phyloP scores from a whole-genome alignment of 2,113 vertebrate genomes.

The Cottus gobio region DNA sequence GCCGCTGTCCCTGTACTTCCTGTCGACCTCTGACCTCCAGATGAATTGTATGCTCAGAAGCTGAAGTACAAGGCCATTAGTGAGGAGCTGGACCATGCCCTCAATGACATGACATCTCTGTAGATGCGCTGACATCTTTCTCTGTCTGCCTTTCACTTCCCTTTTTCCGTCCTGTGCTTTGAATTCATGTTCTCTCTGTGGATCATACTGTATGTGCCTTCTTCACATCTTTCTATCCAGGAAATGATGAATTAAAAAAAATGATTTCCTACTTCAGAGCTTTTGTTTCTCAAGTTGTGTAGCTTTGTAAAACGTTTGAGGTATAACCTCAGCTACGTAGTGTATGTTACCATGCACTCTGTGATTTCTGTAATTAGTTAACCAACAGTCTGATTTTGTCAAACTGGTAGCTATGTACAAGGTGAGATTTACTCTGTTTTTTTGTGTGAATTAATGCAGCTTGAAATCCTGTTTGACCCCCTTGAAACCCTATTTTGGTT shows the following conservation, averaged over 20 bases:
- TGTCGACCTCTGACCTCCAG: constrained; percentile 78
- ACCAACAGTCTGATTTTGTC: constrained; percentile 5
- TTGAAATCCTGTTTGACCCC: constrained; percentile 14
- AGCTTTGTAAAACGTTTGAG: background rate
- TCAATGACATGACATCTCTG: constrained; percentile 93
- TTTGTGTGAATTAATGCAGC: constrained; percentile 49
- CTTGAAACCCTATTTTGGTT: background rate
- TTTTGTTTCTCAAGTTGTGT: constrained; percentile 22
- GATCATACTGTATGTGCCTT: constrained; percentile 60
- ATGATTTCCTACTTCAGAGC: constrained; percentile 59
- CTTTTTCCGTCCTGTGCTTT: constrained; percentile 12
- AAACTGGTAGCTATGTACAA: constrained; percentile 25
- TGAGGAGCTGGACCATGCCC: constrained; percentile 93
- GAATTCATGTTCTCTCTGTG: constrained; percentile 35
- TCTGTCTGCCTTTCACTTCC: constrained; percentile 21
- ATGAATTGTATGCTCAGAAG: constrained; percentile 94
- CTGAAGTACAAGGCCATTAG: constrained; percentile 96
- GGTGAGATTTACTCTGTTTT: constrained; percentile 62
- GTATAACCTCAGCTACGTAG: background rate
- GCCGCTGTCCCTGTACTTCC: constrained; percentile 73
- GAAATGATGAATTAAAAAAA: constrained; percentile 59
- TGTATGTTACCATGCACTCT: background rate
- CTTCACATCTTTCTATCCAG: constrained; percentile 37
- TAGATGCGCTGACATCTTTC: constrained; percentile 71
- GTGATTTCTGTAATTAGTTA: background rate